Conservation (phyloP, 2,113 vertebrate genomes). For the Eolophus roseicapilla region DNA sequence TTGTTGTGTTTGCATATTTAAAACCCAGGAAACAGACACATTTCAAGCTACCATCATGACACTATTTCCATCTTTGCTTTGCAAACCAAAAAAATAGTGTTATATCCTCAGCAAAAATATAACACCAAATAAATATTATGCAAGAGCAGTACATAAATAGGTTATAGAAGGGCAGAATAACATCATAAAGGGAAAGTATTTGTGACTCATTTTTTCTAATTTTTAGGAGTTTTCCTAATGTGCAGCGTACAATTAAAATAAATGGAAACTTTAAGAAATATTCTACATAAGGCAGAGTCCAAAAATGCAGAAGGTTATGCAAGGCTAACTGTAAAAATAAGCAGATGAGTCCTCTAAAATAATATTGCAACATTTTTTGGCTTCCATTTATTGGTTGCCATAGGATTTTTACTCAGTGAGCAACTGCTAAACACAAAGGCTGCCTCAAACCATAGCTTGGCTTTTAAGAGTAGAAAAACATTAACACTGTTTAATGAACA, state of each 20-base stretch:
- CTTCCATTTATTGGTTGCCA: slow-evolving; percentile 55
- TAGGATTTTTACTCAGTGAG: slow-evolving; percentile 65
- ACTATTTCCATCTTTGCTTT: not conserved
- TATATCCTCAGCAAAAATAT: not conserved
- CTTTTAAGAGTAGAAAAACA: slow-evolving; percentile 57
- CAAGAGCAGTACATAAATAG: slow-evolving; percentile 1
- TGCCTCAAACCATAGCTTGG: slow-evolving; percentile 57
- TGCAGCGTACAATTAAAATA: slow-evolving; percentile 64
- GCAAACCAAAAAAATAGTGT: not conserved
- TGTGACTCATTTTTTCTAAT: slow-evolving; percentile 68
- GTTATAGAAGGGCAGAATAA: slow-evolving; percentile 54
- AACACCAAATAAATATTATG: slow-evolving; percentile 31
- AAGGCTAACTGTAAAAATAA: slow-evolving; percentile 77
- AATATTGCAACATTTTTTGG: slow-evolving; percentile 78
- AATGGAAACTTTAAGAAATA: slow-evolving; percentile 71
- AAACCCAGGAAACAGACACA: not conserved
- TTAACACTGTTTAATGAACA: slow-evolving; percentile 55
- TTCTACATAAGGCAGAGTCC: slow-evolving; percentile 72
- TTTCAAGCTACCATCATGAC: not conserved
- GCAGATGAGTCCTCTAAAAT: slow-evolving; percentile 76
- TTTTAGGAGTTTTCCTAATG: slow-evolving; percentile 55
- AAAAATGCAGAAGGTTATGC: slow-evolving; percentile 77
- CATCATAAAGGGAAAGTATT: slow-evolving; percentile 40
- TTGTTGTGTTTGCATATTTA: not conserved
- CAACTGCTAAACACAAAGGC: slow-evolving; percentile 34